A percentile compares a stretch with the other conserved stretches of the same genome.
Conservation (phyloP, 1,140 invertebrate genomes). For the Drosophila santomea region DNA sequence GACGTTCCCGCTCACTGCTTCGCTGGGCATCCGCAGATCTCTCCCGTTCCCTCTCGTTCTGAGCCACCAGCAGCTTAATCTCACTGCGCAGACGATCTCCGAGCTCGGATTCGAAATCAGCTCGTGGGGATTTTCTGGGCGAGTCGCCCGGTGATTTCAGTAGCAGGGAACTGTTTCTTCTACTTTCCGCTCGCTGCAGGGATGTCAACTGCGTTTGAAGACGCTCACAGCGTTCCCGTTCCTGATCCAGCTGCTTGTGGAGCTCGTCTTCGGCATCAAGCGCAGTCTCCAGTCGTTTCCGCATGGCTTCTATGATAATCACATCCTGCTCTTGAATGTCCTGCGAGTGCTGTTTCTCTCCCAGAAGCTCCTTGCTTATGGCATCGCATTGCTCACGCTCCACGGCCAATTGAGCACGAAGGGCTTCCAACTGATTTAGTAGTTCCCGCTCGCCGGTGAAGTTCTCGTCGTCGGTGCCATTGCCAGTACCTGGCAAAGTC, state of each 20-base stretch:
- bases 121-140: slow-evolving; percentile 70
- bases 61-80: slow-evolving; percentile 85
- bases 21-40: slow-evolving; percentile 85
- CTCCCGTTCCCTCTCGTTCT: slow-evolving; percentile 85
- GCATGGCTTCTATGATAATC: slow-evolving; percentile 87
- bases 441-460: slow-evolving; percentile 78
- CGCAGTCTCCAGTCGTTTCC: slow-evolving; percentile 87
- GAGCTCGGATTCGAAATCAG: slow-evolving; percentile 84
- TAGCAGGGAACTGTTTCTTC: slow-evolving; percentile 66
- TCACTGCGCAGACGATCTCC: slow-evolving; percentile 85
- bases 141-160: slow-evolving; percentile 76
- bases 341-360: slow-evolving; percentile 85
- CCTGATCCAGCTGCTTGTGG: slow-evolving; percentile 86
- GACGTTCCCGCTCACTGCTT: slow-evolving; percentile 84
- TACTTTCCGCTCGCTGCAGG: slow-evolving; percentile 72
- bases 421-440: slow-evolving; percentile 73
- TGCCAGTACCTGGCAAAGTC: slow-evolving; percentile 37
- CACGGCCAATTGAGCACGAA: slow-evolving; percentile 85
- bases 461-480: slow-evolving; percentile 78
- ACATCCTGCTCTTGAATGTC: slow-evolving; percentile 87
- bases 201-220: slow-evolving; percentile 84
- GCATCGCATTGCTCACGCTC: slow-evolving; percentile 85
- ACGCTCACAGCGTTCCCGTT: slow-evolving; percentile 86
- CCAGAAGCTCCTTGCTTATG: slow-evolving; percentile 85
- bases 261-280: slow-evolving; percentile 88